These are phyloP conservation scores for Leucoraja ocellata DNA, from an alignment of 2,797 vertebrate genomes.

Conservation along the genomic window DNA sequence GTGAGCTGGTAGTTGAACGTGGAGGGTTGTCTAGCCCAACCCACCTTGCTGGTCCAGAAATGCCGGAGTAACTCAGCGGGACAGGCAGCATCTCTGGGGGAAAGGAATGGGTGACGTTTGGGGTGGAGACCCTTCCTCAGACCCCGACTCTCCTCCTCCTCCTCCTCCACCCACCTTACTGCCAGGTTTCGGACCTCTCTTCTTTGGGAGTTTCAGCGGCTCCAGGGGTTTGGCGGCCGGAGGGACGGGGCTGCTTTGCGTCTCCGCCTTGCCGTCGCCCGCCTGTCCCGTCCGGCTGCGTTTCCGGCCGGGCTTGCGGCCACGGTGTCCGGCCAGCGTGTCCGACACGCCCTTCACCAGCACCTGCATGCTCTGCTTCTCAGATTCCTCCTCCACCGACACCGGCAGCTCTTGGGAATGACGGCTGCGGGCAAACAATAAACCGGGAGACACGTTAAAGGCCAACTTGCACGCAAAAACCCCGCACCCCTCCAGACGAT, in stretches of 20 bases:
- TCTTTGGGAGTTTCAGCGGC: constrained; percentile 91
- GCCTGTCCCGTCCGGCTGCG: constrained; percentile 60
- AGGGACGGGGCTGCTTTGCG: constrained; percentile 63
- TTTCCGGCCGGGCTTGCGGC: constrained; percentile 83
- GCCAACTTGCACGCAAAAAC: constrained; percentile 35
- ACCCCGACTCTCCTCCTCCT: no score
- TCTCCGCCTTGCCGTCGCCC: constrained; percentile 66
- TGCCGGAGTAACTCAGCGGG: no score
- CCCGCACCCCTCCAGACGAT: no score
- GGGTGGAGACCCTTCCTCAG: no score
- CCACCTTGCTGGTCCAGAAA: no score
- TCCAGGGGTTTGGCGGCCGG: constrained; percentile 69
- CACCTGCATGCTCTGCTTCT: constrained; percentile 72
- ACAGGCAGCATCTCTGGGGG: no score
- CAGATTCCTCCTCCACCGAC: constrained; percentile 71
- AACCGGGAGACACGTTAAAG: constrained; percentile 46
- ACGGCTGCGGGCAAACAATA: constrained; percentile 61
- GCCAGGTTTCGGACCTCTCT: constrained; percentile 94
- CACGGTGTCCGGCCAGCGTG: constrained; percentile 74
- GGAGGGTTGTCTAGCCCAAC: no score
- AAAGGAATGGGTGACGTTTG: no score
- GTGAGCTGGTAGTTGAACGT: no score
- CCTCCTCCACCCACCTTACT: constrained; percentile 73
- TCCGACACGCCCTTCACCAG: constrained; percentile 63
- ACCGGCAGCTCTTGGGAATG: constrained; percentile 78